These are phyloP conservation scores for Heliconius congener DNA, from an alignment of 1,140 invertebrate species.

Conservation along the genomic window DNA sequence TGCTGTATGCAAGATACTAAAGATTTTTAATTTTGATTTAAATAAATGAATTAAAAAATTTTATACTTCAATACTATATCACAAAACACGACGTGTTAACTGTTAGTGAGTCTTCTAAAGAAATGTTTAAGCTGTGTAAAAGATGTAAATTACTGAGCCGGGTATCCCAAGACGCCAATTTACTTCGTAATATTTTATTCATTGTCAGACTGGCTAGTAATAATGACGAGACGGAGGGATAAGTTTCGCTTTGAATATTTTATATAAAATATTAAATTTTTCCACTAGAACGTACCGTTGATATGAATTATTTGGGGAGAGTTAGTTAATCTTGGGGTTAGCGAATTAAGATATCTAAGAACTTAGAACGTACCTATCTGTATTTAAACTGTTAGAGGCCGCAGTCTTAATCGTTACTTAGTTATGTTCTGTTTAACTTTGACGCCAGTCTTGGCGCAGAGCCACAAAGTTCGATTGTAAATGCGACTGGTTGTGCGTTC, in stretches of 20 bases:
- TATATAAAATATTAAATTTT: slow-evolving; percentile 43
- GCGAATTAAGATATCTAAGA: neutral
- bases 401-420: too few species aligned
- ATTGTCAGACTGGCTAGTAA: slow-evolving; percentile 50
- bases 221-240: slow-evolving; percentile 45
- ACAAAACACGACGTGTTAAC: slow-evolving; percentile 1
- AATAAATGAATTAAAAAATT: neutral
- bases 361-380: neutral
- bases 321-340: neutral
- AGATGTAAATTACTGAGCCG: slow-evolving; percentile 49
- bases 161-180: slow-evolving; percentile 51
- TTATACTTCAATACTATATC: neutral
- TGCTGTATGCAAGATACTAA: too few species aligned
- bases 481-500: too few species aligned
- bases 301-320: slow-evolving; percentile 10
- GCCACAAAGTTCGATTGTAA: too few species aligned
- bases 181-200: slow-evolving; percentile 54
- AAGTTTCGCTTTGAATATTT: slow-evolving; percentile 49
- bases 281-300: slow-evolving; percentile 3
- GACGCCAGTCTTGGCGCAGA: too few species aligned
- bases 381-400: neutral
- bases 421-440: too few species aligned
- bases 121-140: slow-evolving; percentile 32
- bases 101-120: slow-evolving; percentile 15
- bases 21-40: too few species aligned